A percentile compares a stretch with the other conserved stretches of the same genome.
These are phyloP conservation scores for Triops cancriformis DNA, from an alignment of 1,140 invertebrate species.

Conservation along the genomic window DNA sequence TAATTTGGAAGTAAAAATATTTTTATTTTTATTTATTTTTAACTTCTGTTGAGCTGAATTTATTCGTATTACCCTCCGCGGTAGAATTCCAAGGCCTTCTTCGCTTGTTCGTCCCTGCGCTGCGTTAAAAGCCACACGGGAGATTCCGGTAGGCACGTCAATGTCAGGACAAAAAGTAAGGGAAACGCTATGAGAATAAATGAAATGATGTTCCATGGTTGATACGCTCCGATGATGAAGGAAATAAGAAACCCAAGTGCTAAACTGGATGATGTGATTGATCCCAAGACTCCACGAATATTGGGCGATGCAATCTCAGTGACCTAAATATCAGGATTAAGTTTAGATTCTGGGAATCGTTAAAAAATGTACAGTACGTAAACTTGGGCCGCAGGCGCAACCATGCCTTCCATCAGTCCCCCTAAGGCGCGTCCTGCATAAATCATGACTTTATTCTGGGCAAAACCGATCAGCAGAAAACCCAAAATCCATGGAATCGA, in stretches of 20 bases:
- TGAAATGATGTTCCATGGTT: slow-evolving; percentile 55
- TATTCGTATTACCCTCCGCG: slow-evolving; percentile 45
- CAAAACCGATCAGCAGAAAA: slow-evolving; percentile 55
- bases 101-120: slow-evolving; percentile 57
- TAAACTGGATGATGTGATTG: background rate
- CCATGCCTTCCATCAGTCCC: slow-evolving; percentile 53
- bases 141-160: slow-evolving; percentile 49
- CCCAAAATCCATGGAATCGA: slow-evolving; percentile 43
- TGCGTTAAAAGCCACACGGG: slow-evolving; percentile 46
- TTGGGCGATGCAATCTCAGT: slow-evolving; percentile 14
- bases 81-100: slow-evolving; percentile 64
- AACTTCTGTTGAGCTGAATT: too few species aligned
- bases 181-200: slow-evolving; percentile 53
- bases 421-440: slow-evolving; percentile 55
- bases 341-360: too few species aligned
- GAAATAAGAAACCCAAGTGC: slow-evolving; percentile 58
- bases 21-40: too few species aligned
- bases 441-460: slow-evolving; percentile 41
- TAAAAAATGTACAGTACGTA: slow-evolving; percentile 43
- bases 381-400: slow-evolving; percentile 50
- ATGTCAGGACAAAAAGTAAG: slow-evolving; percentile 47
- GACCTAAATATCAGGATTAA: background rate
- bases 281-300: background rate
- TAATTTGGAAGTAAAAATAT: too few species aligned
- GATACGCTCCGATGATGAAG: slow-evolving; percentile 63